Evolutionary conservation across 2,113 vertebrate species (phyloP).

Genomic region (Ivindomyrus marchei): DNA sequence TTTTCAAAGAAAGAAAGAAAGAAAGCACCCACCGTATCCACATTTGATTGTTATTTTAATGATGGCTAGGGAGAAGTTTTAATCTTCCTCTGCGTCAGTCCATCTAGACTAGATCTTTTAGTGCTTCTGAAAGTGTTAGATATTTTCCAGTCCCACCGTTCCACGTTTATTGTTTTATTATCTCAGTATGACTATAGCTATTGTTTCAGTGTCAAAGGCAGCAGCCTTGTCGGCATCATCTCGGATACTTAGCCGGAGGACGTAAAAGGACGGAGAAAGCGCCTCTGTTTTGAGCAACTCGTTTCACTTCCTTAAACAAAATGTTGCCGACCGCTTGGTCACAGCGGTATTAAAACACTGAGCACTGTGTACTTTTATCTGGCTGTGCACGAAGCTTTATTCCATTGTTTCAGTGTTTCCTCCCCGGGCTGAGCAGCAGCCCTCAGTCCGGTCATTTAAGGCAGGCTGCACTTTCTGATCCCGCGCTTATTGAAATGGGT

Average conservation of each 20-base stretch:
- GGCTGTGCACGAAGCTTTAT: background rate
- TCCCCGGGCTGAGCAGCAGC: background rate
- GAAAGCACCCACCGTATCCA: background rate
- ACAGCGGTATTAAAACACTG: background rate
- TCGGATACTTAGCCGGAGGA: background rate
- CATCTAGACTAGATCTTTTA: background rate
- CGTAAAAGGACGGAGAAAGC: background rate
- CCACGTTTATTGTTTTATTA: background rate
- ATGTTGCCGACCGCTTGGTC: background rate
- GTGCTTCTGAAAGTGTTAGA: background rate
- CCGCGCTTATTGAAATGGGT: background rate
- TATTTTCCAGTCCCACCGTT: background rate
- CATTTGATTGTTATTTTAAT: background rate
- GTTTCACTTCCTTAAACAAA: constrained; percentile 1
- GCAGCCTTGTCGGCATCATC: background rate
- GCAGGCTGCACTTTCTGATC: background rate
- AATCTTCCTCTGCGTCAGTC: background rate
- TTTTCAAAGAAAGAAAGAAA: background rate
- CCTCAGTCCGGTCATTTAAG: background rate
- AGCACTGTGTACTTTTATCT: background rate
- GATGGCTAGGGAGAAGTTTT: background rate
- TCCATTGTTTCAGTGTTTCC: background rate
- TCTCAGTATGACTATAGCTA: background rate
- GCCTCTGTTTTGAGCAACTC: background rate
- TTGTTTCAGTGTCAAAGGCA: background rate